Conservation (phyloP, 2,113 vertebrate genomes). For the Sitta europaea region DNA sequence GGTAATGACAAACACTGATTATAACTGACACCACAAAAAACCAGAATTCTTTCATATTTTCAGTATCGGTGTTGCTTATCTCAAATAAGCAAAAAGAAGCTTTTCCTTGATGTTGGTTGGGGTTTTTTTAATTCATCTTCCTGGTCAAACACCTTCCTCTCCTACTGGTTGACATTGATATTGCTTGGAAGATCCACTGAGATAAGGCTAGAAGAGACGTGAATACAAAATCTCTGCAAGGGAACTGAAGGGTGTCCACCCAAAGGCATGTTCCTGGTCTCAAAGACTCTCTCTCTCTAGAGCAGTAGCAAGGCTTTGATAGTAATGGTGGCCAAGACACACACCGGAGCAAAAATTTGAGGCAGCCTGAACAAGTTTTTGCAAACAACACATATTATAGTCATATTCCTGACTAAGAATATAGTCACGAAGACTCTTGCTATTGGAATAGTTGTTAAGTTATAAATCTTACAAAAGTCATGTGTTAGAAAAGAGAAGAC, state of each 20-base stretch:
- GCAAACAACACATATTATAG: too few species aligned
- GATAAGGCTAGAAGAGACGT: background rate
- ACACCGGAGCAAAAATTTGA: background rate
- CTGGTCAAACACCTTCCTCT: background rate
- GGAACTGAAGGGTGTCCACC: background rate
- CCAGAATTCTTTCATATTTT: background rate
- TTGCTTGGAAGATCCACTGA: background rate
- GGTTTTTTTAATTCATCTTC: background rate
- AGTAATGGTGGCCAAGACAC: background rate
- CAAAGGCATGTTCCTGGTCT: background rate
- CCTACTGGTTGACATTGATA: fast-evolving
- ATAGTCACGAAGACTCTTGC: background rate
- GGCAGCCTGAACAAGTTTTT: background rate
- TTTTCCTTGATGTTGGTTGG: background rate
- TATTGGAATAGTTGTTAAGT: background rate
- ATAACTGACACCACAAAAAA: background rate
- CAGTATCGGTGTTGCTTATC: background rate
- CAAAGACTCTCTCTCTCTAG: background rate
- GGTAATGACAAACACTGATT: background rate
- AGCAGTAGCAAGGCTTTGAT: background rate
- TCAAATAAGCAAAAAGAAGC: background rate
- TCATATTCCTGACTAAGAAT: background rate
- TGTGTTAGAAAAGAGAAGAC: background rate
- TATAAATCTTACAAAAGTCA: background rate
- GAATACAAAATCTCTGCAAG: background rate